Evolutionary conservation across 2,888 invertebrate genomes (phyloP).

Genomic region (Helobdella robusta): DNA sequence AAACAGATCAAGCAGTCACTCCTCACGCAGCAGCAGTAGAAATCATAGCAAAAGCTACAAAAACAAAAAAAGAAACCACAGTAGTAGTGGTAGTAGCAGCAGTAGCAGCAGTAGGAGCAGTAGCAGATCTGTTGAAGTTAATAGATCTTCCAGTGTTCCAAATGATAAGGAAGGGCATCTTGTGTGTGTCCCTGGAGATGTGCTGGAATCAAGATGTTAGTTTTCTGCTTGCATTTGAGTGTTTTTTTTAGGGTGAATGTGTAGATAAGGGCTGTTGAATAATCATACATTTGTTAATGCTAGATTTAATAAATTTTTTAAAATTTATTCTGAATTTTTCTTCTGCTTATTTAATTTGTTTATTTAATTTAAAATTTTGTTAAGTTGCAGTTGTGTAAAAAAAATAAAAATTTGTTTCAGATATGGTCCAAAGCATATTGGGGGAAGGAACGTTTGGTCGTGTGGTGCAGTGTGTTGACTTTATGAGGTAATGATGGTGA

Average conservation of each 20-base stretch:
- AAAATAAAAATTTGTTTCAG: slow-evolving; percentile 57
- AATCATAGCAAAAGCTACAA: too few relatives aligned
- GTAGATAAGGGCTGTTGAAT: too few relatives aligned
- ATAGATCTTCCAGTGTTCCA: slow-evolving; percentile 46
- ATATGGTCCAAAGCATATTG: slow-evolving; percentile 93
- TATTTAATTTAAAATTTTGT: too few relatives aligned
- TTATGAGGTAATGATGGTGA: slow-evolving; percentile 61
- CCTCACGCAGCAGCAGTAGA: too few relatives aligned
- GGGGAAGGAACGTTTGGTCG: slow-evolving; percentile 99
- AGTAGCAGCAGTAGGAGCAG: slow-evolving; percentile 19
- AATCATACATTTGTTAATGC: too few relatives aligned
- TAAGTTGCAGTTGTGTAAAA: too few relatives aligned
- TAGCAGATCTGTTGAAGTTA: slow-evolving; percentile 3
- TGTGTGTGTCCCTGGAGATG: slow-evolving; percentile 96
- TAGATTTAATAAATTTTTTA: too few relatives aligned
- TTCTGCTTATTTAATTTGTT: too few relatives aligned
- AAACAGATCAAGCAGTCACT: too few relatives aligned
- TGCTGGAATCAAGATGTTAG: slow-evolving; percentile 80
- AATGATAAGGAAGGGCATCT: slow-evolving; percentile 99
- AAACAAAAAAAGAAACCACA: too few relatives aligned
- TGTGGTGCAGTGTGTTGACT: slow-evolving; percentile 94
- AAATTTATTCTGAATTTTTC: too few relatives aligned
- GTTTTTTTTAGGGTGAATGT: neutral
- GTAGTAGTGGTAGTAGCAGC: slow-evolving; percentile 18
- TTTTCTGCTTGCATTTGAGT: neutral